Percentiles rank a stretch among this genome's conserved stretches.
Evolutionary conservation across 2,797 vertebrate species (phyloP).

Genomic region (Hippopotamyrus pictus): DNA sequence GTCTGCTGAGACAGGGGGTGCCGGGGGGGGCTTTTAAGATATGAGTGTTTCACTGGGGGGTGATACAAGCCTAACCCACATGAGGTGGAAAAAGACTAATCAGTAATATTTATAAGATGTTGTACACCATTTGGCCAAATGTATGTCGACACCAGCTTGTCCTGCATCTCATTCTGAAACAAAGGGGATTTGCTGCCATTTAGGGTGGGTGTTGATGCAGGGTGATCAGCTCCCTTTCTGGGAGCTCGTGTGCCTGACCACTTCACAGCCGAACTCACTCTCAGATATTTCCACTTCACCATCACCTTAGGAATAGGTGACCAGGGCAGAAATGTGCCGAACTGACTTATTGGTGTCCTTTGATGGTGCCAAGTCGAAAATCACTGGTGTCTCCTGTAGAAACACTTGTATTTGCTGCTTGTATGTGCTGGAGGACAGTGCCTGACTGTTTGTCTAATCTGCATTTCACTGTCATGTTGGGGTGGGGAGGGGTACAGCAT

Average conservation of each 20-base stretch:
- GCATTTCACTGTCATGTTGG: background rate
- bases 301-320: background rate
- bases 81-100: background rate
- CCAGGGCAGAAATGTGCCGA: background rate
- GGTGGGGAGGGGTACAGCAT: too few species aligned
- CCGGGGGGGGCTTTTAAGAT: background rate
- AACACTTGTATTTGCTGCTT: too few species aligned
- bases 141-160: background rate
- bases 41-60: background rate
- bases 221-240: background rate
- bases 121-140: background rate
- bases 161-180: background rate
- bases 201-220: too few species aligned
- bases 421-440: too few species aligned
- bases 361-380: too few species aligned
- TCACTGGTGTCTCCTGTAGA: too few species aligned
- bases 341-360: background rate
- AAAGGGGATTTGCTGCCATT: background rate
- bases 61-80: background rate
- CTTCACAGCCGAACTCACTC: background rate
- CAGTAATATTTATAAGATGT: background rate
- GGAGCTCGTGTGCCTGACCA: too few species aligned
- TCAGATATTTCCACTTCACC: background rate
- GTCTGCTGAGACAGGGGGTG: background rate
- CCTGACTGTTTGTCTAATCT: background rate